Evolutionary conservation across 2,797 vertebrate genomes (phyloP).

Genomic region (Enteromius unitaeniatus): DNA sequence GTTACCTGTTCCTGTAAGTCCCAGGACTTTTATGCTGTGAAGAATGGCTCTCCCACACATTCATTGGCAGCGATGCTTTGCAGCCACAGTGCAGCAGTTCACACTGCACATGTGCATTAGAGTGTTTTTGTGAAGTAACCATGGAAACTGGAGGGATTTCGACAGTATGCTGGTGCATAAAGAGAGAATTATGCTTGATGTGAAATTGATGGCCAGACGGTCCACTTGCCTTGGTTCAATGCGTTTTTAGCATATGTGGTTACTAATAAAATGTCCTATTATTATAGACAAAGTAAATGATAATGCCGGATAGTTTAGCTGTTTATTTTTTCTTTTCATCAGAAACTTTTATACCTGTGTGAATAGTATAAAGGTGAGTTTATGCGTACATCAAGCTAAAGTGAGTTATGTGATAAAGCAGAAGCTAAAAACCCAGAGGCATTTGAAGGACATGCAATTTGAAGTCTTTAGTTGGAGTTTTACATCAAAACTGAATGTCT

Average conservation of each 20-base stretch:
- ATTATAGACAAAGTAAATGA: neutral
- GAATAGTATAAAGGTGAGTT: neutral
- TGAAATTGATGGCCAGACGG: conserved; percentile 41
- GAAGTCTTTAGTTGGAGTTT: neutral
- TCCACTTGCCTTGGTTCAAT: conserved; percentile 3
- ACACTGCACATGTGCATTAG: conserved; percentile 53
- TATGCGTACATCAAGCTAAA: neutral
- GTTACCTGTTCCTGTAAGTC: conserved; percentile 24
- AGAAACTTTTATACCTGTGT: neutral
- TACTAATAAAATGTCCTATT: neutral
- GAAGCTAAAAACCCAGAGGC: neutral
- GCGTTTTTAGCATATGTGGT: neutral
- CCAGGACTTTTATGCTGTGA: neutral
- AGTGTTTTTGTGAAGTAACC: conserved; percentile 63
- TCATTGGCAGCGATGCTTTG: conserved; percentile 16
- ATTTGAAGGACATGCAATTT: neutral
- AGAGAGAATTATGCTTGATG: conserved; percentile 43
- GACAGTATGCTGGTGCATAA: conserved; percentile 43
- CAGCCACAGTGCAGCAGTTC: conserved; percentile 40
- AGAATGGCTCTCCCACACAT: conserved; percentile 27
- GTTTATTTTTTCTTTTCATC: neutral
- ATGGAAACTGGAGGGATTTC: conserved; percentile 61
- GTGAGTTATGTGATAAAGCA: neutral
- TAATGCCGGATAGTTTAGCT: neutral
- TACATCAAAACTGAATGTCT: neutral